These are phyloP conservation scores for Erythrolamprus reginae DNA, from an alignment of 2,113 vertebrate genomes.

Conservation along the genomic window DNA sequence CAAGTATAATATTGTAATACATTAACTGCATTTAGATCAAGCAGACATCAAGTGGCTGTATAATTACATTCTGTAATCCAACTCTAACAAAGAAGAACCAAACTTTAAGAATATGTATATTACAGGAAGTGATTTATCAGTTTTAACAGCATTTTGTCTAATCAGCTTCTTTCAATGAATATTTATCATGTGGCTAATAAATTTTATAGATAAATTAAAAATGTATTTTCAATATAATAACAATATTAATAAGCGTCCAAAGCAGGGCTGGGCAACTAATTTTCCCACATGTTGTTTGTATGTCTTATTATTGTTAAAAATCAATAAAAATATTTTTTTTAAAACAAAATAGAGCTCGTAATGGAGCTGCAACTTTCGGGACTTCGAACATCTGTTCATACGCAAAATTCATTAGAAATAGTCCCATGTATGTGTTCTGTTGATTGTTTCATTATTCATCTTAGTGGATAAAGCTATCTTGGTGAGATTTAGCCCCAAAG, in stretches of 20 bases:
- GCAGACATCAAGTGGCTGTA: not conserved
- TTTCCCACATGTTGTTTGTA: too few species aligned
- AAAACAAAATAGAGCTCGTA: not conserved
- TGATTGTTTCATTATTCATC: not conserved
- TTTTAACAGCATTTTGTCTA: not conserved
- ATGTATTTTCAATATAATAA: too few species aligned
- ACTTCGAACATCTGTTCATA: not conserved
- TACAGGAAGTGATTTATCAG: not conserved
- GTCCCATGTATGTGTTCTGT: not conserved
- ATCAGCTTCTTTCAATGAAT: not conserved
- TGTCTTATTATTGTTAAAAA: too few species aligned
- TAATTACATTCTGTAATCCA: not conserved
- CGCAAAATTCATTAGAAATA: not conserved
- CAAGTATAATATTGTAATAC: not conserved
- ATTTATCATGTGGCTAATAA: not conserved
- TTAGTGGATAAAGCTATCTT: not conserved
- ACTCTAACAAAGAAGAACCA: not conserved
- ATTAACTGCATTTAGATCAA: not conserved
- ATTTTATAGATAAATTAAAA: too few species aligned
- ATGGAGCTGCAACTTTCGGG: not conserved
- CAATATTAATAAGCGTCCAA: too few species aligned
- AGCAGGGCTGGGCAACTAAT: too few species aligned
- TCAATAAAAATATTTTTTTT: too few species aligned
- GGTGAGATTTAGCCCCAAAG: not conserved
- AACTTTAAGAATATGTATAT: not conserved